phyloP scores from a whole-genome alignment of 2,888 invertebrate genomes.

The Idaea biselata region DNA sequence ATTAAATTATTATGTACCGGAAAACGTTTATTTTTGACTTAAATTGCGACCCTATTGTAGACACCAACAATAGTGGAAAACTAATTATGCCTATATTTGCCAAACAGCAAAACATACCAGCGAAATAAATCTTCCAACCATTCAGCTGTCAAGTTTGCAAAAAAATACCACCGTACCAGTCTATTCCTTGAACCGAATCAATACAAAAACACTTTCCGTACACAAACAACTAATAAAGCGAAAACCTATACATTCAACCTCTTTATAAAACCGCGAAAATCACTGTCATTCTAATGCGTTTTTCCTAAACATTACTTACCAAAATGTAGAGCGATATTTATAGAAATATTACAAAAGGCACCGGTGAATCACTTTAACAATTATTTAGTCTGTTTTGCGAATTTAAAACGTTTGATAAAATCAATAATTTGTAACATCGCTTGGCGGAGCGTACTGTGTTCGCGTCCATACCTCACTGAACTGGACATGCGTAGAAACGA shows the following conservation, averaged over 20 bases:
- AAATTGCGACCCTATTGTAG: not conserved
- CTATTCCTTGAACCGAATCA: constrained; percentile 11
- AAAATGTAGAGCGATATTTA: not conserved
- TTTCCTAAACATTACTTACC: not conserved
- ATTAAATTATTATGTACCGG: not conserved
- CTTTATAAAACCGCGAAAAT: constrained; percentile 42
- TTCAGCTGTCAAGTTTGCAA: not conserved
- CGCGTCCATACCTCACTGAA: not conserved
- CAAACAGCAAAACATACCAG: not conserved
- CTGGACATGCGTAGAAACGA: constrained; percentile 59
- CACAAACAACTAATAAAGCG: constrained; percentile 47
- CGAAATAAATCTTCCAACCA: not conserved
- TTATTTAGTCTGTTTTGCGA: constrained; percentile 42
- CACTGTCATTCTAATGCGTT: constrained; percentile 29
- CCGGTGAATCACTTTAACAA: constrained; percentile 1
- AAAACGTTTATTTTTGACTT: not conserved
- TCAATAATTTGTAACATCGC: constrained; percentile 50
- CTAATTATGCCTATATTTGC: not conserved
- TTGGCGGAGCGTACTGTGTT: not conserved
- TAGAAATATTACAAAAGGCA: constrained; percentile 9
- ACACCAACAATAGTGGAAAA: not conserved
- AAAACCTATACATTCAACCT: constrained; percentile 50
- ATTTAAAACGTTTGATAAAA: constrained; percentile 60
- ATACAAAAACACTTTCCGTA: constrained; percentile 57
- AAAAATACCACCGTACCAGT: constrained; percentile 3